Percentiles rank a stretch among this genome's conserved stretches.
Evolutionary conservation across 92 coral and sea anemone species (phyloP).

Genomic region (Epizoanthus stellaris): DNA sequence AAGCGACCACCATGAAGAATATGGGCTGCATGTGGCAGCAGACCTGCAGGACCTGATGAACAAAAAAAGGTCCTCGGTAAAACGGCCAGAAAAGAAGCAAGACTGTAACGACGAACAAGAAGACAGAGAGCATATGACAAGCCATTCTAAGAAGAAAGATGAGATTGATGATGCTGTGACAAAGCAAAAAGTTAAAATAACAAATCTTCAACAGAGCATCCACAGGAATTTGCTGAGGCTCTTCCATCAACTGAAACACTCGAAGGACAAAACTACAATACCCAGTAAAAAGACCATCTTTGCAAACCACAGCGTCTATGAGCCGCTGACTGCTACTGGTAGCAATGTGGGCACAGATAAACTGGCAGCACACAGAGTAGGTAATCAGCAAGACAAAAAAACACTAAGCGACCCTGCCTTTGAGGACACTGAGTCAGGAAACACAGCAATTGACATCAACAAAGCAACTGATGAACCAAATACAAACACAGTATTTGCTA

Average conservation of each 20-base stretch:
- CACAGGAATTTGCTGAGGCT: constrained; percentile 76
- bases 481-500: not conserved
- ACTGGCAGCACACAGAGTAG: not conserved
- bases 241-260: constrained; percentile 71
- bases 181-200: constrained; percentile 70
- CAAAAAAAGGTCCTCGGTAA: not conserved
- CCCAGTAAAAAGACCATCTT: constrained; percentile 29
- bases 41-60: constrained; percentile 28
- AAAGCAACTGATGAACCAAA: not conserved
- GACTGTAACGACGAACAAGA: not conserved
- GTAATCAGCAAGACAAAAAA: not conserved
- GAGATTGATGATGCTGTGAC: constrained; percentile 33
- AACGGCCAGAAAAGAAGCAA: not conserved
- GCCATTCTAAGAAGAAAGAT: constrained; percentile 49
- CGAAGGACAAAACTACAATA: not conserved
- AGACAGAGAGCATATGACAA: constrained; percentile 18
- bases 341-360: not conserved
- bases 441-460: not conserved
- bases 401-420: constrained; percentile 28
- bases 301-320: constrained; percentile 31
- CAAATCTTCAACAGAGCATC: constrained; percentile 76
- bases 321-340: constrained; percentile 20
- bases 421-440: constrained; percentile 24
- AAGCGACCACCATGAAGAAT: not conserved
- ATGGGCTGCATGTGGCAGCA: constrained; percentile 40